Percentiles rank a stretch among this genome's conserved stretches.
phyloP scores from a whole-genome alignment of 2,888 invertebrate species.

The Leptinotarsa peninsularis region DNA sequence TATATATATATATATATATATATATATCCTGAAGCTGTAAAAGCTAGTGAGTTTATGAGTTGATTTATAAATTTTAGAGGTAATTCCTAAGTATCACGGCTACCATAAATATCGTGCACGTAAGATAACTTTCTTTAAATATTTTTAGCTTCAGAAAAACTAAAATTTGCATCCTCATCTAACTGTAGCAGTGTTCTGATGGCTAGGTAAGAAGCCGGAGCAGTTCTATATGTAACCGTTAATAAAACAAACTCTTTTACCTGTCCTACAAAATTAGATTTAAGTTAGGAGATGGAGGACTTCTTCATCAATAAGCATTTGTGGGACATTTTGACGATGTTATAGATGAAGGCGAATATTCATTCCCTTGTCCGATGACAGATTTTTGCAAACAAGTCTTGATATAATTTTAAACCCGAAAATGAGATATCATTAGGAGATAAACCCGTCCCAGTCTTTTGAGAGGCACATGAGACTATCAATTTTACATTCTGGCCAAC shows the following conservation, averaged over 20 bases:
- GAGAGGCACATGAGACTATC: not conserved
- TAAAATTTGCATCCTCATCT: not conserved
- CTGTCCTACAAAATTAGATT: not conserved
- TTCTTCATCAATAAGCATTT: not conserved
- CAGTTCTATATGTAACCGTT: not conserved
- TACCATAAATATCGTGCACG: not conserved
- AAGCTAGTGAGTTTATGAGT: too few relatives aligned
- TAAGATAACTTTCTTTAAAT: not conserved
- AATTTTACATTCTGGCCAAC: not conserved
- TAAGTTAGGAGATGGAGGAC: not conserved
- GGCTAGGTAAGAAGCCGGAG: not conserved
- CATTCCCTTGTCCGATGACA: not conserved
- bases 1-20: too few relatives aligned
- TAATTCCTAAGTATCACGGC: not conserved
- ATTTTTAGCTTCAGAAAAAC: not conserved
- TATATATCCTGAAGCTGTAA: too few relatives aligned
- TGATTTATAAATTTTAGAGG: too few relatives aligned
- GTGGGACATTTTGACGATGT: not conserved
- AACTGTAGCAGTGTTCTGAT: not conserved
- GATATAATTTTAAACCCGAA: not conserved
- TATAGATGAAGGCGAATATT: not conserved
- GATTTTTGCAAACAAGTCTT: not conserved
- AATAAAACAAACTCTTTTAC: not conserved
- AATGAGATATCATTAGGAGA: not conserved
- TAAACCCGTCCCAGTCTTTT: not conserved